These are phyloP conservation scores for Halcyon leucocephala DNA, from an alignment of 2,797 vertebrate species.

Conservation along the genomic window DNA sequence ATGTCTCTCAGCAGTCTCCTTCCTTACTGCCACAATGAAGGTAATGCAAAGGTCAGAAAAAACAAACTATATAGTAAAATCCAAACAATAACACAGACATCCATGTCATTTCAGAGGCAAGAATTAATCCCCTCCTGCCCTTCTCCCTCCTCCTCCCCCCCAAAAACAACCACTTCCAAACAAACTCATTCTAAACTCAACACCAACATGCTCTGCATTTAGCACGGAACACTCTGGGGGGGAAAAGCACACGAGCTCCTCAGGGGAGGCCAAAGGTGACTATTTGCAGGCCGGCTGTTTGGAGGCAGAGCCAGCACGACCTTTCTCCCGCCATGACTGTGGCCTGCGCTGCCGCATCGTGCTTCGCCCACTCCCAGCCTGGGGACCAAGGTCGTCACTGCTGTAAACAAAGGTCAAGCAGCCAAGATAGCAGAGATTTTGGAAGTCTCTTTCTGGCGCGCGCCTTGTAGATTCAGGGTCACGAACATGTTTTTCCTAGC, in stretches of 20 bases:
- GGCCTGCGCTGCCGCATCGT: rapidly evolving
- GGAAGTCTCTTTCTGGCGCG: rapidly evolving
- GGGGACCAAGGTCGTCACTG: background rate
- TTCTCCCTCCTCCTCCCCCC: background rate
- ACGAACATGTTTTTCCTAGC: rapidly evolving
- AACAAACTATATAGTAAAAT: background rate
- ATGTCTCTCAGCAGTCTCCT: background rate
- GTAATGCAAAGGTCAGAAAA: background rate
- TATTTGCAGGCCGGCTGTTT: background rate
- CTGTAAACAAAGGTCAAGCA: rapidly evolving
- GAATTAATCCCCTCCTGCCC: background rate
- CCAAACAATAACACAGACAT: background rate
- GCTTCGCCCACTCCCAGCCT: background rate
- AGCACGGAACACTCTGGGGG: rapidly evolving
- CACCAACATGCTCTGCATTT: background rate
- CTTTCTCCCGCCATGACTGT: background rate
- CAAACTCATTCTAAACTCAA: background rate
- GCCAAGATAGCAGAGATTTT: rapidly evolving
- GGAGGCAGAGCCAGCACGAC: background rate
- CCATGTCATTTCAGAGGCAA: background rate
- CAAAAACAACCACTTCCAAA: background rate
- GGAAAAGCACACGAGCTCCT: background rate
- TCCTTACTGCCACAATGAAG: background rate
- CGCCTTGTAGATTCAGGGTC: background rate
- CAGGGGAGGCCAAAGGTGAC: background rate